Evolutionary conservation across 1,140 invertebrate species (phyloP).

Genomic region (Diachasma alloeum): DNA sequence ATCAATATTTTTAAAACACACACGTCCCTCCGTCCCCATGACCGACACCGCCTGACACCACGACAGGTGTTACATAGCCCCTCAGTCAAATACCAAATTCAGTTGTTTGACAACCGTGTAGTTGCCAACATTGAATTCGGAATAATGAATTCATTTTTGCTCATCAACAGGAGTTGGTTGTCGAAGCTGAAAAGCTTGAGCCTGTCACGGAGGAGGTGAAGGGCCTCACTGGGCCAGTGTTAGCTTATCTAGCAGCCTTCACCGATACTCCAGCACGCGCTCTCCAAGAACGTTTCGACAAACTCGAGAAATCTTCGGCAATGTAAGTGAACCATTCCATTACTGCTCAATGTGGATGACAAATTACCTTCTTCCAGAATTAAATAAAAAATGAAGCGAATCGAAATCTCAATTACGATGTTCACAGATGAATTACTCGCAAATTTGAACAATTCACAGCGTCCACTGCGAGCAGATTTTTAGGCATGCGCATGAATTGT

Average conservation of each 20-base stretch:
- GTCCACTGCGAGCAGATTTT: conserved; percentile 14
- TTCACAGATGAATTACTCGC: not conserved
- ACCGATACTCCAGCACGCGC: conserved; percentile 67
- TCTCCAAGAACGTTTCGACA: conserved; percentile 68
- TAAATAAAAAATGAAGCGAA: not conserved
- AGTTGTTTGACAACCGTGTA: not conserved
- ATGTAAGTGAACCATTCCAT: conserved; percentile 67
- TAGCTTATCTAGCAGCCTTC: conserved; percentile 69
- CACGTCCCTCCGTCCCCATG: not conserved
- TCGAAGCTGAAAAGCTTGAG: conserved; percentile 68
- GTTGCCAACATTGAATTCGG: not conserved
- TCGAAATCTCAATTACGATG: not conserved
- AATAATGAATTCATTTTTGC: not conserved
- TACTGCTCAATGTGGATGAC: conserved; percentile 21
- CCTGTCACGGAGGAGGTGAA: conserved; percentile 62
- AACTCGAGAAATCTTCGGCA: conserved; percentile 68
- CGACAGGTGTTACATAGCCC: not conserved
- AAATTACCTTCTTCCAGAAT: not conserved
- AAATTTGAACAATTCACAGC: not conserved
- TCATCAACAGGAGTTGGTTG: conserved; percentile 67
- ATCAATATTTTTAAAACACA: conserved; percentile 1
- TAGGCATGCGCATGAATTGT: conserved; percentile 24
- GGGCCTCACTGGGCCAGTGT: conserved; percentile 64
- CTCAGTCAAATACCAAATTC: not conserved
- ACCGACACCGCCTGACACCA: not conserved